These are phyloP conservation scores for Manacus vitellinus DNA, from an alignment of 2,113 vertebrate species.

Conservation along the genomic window DNA sequence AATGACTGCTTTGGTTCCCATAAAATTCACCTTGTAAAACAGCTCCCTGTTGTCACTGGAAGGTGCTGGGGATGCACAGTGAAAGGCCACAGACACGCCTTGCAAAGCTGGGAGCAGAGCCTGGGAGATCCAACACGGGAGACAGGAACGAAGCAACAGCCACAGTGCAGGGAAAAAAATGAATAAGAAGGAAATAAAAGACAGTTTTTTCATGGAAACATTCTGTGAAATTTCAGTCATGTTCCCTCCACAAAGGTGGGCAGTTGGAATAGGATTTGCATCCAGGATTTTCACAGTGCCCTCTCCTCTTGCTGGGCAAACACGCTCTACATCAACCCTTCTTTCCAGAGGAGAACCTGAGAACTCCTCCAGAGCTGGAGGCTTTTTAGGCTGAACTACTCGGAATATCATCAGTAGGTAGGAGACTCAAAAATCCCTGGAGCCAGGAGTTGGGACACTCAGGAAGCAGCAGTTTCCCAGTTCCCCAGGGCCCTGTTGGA, in stretches of 20 bases:
- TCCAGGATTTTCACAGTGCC: neutral
- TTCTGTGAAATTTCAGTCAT: accelerated
- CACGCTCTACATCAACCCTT: neutral
- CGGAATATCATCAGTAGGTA: neutral
- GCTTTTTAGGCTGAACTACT: neutral
- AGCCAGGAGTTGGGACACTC: neutral
- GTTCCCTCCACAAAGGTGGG: neutral
- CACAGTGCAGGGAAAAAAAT: accelerated
- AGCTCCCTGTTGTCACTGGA: constrained; percentile 84
- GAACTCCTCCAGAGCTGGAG: neutral
- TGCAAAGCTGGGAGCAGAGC: constrained; percentile 85
- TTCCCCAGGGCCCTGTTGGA: neutral
- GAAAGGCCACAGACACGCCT: constrained; percentile 87
- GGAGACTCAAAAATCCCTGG: neutral
- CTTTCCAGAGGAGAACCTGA: neutral
- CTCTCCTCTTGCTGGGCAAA: neutral
- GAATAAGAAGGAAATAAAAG: neutral
- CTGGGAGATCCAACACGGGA: constrained; percentile 63
- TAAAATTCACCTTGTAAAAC: constrained; percentile 90
- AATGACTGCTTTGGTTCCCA: constrained; percentile 87
- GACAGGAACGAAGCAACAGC: neutral
- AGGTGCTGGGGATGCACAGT: constrained; percentile 93
- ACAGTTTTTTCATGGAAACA: neutral
- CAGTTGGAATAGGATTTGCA: neutral
- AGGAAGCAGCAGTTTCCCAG: neutral